These are phyloP conservation scores for Rhabdornis inornatus DNA, from an alignment of 2,113 vertebrate species.

Conservation along the genomic window DNA sequence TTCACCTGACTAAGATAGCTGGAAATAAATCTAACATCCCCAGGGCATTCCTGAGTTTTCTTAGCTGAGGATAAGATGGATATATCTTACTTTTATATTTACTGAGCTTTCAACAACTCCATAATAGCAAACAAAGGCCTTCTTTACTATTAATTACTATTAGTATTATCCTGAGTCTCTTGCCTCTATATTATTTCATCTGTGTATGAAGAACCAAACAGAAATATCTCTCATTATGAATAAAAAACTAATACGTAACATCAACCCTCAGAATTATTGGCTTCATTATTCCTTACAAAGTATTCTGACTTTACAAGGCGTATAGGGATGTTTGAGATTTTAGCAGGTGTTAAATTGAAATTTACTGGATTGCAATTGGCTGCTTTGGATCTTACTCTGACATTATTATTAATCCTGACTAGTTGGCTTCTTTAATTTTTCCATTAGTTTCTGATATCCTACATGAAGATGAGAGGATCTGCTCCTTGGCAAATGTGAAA, in stretches of 20 bases:
- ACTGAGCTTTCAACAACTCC: constrained; percentile 31
- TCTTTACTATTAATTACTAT: background rate
- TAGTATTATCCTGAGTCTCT: background rate
- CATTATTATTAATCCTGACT: background rate
- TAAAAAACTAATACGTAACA: background rate
- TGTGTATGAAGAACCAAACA: background rate
- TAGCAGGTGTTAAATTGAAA: background rate
- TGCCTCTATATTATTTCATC: background rate
- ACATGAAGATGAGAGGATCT: background rate
- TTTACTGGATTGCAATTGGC: background rate
- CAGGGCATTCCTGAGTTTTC: constrained; percentile 28
- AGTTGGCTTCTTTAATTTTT: background rate
- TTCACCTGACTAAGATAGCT: constrained; percentile 33
- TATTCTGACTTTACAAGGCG: background rate
- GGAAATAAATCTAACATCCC: constrained; percentile 30
- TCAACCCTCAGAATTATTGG: background rate
- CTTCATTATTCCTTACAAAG: background rate
- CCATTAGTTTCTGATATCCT: background rate
- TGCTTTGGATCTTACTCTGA: background rate
- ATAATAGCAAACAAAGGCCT: constrained; percentile 2
- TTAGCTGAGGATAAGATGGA: constrained; percentile 16
- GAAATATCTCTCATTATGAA: background rate
- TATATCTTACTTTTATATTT: constrained; percentile 47
- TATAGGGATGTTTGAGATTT: background rate
- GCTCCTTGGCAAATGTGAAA: background rate